Percentiles rank a stretch among this genome's conserved stretches.
These are phyloP conservation scores for Trichacis sp. DNA, from an alignment of 2,888 invertebrate species.

Conservation along the genomic window DNA sequence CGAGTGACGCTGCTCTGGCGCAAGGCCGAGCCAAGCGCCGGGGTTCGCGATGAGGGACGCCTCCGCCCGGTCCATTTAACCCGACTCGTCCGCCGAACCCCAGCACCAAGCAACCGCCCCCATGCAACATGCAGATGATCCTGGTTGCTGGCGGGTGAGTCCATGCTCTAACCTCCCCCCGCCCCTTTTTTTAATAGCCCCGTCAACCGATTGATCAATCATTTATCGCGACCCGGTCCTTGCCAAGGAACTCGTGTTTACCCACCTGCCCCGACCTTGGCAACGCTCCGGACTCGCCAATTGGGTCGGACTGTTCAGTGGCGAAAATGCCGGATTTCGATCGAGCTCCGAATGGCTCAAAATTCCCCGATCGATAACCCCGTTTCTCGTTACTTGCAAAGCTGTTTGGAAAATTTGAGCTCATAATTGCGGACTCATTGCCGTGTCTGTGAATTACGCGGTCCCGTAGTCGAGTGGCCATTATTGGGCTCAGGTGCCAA, in stretches of 20 bases:
- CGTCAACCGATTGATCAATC: too few species aligned
- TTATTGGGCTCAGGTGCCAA: too few species aligned
- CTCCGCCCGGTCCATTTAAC: too few species aligned
- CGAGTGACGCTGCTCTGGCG: conserved; percentile 22
- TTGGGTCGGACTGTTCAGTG: conserved; percentile 27
- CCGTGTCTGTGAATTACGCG: too few species aligned
- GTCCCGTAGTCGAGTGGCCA: too few species aligned
- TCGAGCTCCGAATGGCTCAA: conserved; percentile 26
- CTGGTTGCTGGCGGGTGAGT: conserved; percentile 70
- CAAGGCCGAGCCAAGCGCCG: conserved; percentile 10
- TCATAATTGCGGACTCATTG: too few species aligned
- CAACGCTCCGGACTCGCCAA: too few species aligned
- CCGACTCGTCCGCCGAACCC: conserved; percentile 18
- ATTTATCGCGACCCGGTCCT: too few species aligned
- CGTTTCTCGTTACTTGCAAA: too few species aligned
- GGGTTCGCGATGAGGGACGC: conserved; percentile 21
- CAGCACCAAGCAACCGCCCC: conserved; percentile 66
- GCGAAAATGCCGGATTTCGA: conserved; percentile 24
- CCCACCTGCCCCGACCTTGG: neutral
- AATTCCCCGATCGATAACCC: conserved; percentile 41
- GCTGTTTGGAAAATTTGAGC: too few species aligned
- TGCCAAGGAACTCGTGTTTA: conserved; percentile 22
- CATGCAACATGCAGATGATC: conserved; percentile 70
- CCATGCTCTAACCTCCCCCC: too few species aligned
- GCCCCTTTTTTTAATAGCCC: too few species aligned